These are phyloP conservation scores for Neogale vison DNA, from an alignment of 2,113 vertebrate genomes.

Conservation along the genomic window DNA sequence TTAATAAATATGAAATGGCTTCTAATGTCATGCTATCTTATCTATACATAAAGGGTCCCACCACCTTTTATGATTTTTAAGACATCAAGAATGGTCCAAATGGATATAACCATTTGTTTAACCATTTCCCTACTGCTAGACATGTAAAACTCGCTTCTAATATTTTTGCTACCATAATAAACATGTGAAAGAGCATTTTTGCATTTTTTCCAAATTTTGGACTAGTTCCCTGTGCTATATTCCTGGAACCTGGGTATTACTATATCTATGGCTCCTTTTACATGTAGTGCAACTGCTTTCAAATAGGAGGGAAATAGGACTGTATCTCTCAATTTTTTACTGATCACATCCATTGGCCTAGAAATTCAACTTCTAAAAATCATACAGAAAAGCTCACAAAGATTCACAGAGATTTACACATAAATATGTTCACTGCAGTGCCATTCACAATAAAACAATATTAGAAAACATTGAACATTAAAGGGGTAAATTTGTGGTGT, in stretches of 20 bases:
- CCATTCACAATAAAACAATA: neutral
- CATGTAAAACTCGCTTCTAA: constrained; percentile 32
- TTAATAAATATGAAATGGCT: constrained; percentile 13
- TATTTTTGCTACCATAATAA: constrained; percentile 29
- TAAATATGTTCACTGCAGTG: neutral
- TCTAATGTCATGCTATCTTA: constrained; percentile 34
- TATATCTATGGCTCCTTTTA: constrained; percentile 8
- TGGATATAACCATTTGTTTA: constrained; percentile 20
- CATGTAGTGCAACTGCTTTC: neutral
- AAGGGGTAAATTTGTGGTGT: neutral
- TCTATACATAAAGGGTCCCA: neutral
- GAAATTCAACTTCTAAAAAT: constrained; percentile 41
- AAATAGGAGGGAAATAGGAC: neutral
- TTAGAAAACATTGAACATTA: constrained; percentile 30
- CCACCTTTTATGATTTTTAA: neutral
- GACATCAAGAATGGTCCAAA: neutral
- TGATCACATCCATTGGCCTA: neutral
- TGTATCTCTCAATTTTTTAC: neutral
- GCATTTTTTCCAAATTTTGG: constrained; percentile 44
- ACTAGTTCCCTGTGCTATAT: neutral
- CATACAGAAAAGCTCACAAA: neutral
- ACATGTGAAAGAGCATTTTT: constrained; percentile 23
- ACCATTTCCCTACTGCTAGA: neutral
- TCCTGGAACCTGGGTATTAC: neutral
- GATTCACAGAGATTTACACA: constrained; percentile 24